Percentiles rank a stretch among this genome's conserved stretches.
These are phyloP conservation scores for Platysternon megacephalum DNA, from an alignment of 2,113 vertebrate species.

Conservation along the genomic window DNA sequence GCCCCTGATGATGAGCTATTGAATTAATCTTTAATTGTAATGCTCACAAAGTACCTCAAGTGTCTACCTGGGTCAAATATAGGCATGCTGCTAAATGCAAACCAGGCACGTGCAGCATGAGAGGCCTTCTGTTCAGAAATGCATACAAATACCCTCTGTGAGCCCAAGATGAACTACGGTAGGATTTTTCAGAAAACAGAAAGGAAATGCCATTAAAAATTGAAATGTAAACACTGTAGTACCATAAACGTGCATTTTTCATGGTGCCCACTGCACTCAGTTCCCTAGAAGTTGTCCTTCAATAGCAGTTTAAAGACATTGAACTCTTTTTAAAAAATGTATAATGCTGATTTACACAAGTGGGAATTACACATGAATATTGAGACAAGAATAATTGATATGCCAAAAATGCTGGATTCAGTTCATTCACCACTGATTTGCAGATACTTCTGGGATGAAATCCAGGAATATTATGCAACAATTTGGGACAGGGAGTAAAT, in stretches of 20 bases:
- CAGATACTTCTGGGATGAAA: not conserved
- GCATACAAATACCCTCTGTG: not conserved
- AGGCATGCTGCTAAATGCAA: not conserved
- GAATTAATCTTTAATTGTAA: not conserved
- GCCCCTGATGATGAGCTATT: not conserved
- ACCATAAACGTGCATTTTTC: not conserved
- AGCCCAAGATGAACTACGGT: too few relatives aligned
- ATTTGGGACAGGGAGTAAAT: not conserved
- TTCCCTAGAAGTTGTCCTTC: not conserved
- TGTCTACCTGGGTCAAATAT: too few relatives aligned
- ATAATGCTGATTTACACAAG: not conserved
- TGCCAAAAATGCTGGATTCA: not conserved
- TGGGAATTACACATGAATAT: not conserved
- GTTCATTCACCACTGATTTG: not conserved
- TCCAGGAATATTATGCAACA: not conserved
- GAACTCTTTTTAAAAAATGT: not conserved
- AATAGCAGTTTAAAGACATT: not conserved
- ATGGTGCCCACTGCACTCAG: not conserved
- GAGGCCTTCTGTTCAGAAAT: not conserved
- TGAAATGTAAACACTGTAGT: not conserved
- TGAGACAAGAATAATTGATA: not conserved
- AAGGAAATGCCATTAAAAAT: not conserved
- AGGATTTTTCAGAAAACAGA: too few relatives aligned
- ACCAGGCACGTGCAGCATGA: not conserved
- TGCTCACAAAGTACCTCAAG: not conserved